A percentile compares a stretch with the other conserved stretches of the same genome.
These are phyloP conservation scores for Geopemphigus sp. DNA, from an alignment of 1,140 invertebrate genomes.

Conservation along the genomic window DNA sequence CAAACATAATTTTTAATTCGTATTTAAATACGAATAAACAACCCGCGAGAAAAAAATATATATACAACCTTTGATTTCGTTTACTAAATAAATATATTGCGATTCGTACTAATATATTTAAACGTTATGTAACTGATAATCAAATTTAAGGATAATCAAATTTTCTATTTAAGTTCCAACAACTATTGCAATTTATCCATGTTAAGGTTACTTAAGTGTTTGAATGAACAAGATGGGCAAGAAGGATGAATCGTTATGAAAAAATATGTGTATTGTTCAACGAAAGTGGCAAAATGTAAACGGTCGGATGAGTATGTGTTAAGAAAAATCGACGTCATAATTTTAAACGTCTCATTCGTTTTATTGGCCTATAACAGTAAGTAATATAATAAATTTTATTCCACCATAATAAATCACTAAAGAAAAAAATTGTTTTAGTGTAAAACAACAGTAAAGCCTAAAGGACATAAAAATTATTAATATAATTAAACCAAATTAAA, in stretches of 20 bases:
- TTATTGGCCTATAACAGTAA: background rate
- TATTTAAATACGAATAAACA: no score
- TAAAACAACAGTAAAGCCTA: background rate
- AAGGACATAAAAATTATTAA: background rate
- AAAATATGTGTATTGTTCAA: background rate
- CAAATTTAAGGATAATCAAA: no score
- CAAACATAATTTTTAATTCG: no score
- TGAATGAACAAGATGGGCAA: background rate
- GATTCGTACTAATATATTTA: no score
- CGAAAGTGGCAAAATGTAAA: background rate
- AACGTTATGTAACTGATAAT: no score
- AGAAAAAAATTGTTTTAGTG: background rate
- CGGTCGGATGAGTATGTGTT: background rate
- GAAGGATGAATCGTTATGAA: background rate
- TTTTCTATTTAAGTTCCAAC: no score
- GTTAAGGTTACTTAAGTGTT: background rate
- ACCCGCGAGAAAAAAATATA: no score
- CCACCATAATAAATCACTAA: background rate
- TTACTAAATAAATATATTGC: no score
- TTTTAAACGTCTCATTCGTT: conserved; percentile 14
- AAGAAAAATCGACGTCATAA: background rate
- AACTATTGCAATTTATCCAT: background rate
- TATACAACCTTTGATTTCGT: no score
- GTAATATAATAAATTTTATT: conserved; percentile 15
- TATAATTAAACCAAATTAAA: no score